These are phyloP conservation scores for Macroramphosus scolopax DNA, from an alignment of 2,797 vertebrate species.

Conservation along the genomic window DNA sequence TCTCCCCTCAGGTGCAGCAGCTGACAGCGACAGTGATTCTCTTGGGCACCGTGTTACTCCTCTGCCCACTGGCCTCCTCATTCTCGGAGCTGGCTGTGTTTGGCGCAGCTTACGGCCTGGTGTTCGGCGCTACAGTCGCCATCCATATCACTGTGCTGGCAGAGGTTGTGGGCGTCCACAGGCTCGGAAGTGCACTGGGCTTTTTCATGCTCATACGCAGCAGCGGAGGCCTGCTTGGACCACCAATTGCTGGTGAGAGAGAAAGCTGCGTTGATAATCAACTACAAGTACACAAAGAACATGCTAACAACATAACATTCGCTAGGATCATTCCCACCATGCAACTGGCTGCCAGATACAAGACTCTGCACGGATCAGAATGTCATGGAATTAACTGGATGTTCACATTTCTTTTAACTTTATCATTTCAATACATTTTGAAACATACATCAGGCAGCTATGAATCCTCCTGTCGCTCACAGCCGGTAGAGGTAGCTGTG, in stretches of 20 bases:
- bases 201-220: constrained; percentile 82
- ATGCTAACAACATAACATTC: too few species aligned
- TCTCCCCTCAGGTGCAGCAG: constrained; percentile 61
- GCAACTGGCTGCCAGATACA: constrained; percentile 1
- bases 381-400: too few species aligned
- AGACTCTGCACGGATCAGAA: too few species aligned
- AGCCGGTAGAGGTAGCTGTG: not conserved
- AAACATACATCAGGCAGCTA: too few species aligned
- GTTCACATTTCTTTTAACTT: too few species aligned
- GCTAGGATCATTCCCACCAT: constrained; percentile 4
- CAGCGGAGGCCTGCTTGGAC: constrained; percentile 75
- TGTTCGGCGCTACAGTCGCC: constrained; percentile 72
- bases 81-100: constrained; percentile 72
- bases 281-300: not conserved
- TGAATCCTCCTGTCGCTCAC: not conserved
- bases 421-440: too few species aligned
- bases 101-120: constrained; percentile 71
- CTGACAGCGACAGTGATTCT: constrained; percentile 65
- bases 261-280: constrained; percentile 19
- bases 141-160: constrained; percentile 78
- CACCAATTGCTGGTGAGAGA: constrained; percentile 73
- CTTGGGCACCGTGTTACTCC: constrained; percentile 70
- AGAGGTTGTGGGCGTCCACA: constrained; percentile 72
- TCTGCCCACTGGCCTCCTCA: constrained; percentile 71
- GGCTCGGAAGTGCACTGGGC: constrained; percentile 75